Evolutionary conservation across 2,888 invertebrate genomes (phyloP).

Genomic region (Syrista parreyssii): DNA sequence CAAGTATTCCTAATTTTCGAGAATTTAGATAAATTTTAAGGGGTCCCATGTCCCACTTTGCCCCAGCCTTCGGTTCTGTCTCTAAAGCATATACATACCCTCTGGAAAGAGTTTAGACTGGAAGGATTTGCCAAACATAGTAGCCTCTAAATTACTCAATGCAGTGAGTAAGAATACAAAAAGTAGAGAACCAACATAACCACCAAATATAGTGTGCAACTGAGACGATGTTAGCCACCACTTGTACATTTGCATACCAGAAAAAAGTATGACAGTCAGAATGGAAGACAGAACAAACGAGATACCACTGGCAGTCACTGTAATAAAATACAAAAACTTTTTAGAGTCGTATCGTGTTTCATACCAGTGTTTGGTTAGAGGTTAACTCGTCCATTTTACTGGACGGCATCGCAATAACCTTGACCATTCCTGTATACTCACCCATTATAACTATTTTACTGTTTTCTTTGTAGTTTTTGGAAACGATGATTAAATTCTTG

Average conservation of each 20-base stretch:
- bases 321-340: conserved; percentile 50
- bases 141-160: conserved; percentile 87
- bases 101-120: conserved; percentile 90
- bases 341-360: too few relatives aligned
- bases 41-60: too few relatives aligned
- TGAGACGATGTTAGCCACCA: conserved; percentile 83
- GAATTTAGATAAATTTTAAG: too few relatives aligned
- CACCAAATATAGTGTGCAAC: conserved; percentile 87
- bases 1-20: too few relatives aligned
- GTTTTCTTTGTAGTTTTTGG: too few relatives aligned
- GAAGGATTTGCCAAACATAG: conserved; percentile 87
- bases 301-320: conserved; percentile 79
- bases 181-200: conserved; percentile 87
- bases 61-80: too few relatives aligned
- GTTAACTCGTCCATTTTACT: too few relatives aligned
- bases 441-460: too few relatives aligned
- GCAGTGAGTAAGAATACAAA: conserved; percentile 89
- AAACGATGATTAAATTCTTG: too few relatives aligned
- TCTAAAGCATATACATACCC: conserved; percentile 62
- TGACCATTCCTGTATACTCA: too few relatives aligned
- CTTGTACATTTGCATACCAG: conserved; percentile 93
- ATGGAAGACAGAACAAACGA: conserved; percentile 84
- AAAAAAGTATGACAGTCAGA: conserved; percentile 85
- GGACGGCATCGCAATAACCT: too few relatives aligned
- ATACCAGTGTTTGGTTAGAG: too few relatives aligned